Evolutionary conservation across 2,797 vertebrate genomes (phyloP).

Genomic region (Sebastes aleutianus): DNA sequence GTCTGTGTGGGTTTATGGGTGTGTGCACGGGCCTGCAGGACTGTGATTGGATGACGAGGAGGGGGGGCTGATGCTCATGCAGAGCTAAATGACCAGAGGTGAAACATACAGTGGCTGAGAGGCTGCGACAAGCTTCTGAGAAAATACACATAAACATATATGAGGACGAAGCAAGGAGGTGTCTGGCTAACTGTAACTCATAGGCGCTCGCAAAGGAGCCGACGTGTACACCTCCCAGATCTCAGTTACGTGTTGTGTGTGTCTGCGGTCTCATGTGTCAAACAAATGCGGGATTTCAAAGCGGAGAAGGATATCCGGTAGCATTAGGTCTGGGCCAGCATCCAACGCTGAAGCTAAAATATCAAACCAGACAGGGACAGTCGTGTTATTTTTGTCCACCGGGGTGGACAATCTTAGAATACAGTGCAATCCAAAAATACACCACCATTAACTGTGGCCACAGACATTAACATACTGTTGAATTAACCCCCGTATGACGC

Average conservation of each 20-base stretch:
- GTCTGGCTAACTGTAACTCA: constrained; percentile 11
- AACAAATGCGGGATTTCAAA: constrained; percentile 48
- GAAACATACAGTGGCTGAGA: not conserved
- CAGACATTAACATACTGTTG: not conserved
- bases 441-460: not conserved
- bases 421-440: not conserved
- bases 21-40: constrained; percentile 40
- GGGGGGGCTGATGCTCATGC: constrained; percentile 6
- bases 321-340: constrained; percentile 16
- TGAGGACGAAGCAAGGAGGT: not conserved
- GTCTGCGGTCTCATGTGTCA: constrained; percentile 31
- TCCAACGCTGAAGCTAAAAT: constrained; percentile 34
- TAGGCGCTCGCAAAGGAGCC: not conserved
- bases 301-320: constrained; percentile 24
- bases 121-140: not conserved
- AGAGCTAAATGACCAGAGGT: constrained; percentile 30
- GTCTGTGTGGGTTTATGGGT: constrained; percentile 35
- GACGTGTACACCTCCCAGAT: constrained; percentile 5
- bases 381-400: constrained; percentile 18
- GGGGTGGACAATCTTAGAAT: not conserved
- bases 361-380: constrained; percentile 5
- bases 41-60: constrained; percentile 29
- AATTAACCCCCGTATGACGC: not conserved
- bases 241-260: constrained; percentile 27
- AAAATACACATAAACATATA: not conserved